Conservation (phyloP, 1,140 invertebrate genomes). For the Streblospio benedicti region DNA sequence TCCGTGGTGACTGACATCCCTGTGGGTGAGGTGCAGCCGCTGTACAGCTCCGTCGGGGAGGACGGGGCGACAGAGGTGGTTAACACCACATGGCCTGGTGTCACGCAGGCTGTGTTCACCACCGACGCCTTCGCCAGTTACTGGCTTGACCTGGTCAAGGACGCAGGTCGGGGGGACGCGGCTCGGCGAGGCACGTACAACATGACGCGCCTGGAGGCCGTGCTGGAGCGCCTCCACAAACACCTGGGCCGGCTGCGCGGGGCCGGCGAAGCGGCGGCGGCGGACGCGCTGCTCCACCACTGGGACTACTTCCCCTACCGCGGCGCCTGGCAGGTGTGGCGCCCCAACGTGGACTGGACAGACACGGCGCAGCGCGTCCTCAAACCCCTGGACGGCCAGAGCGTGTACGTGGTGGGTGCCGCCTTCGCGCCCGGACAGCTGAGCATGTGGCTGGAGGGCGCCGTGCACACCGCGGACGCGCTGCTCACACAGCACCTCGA, state of each 20-base stretch:
- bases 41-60: too few species aligned
- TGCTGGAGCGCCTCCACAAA: too few species aligned
- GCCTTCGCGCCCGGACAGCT: neutral
- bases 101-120: neutral
- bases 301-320: neutral
- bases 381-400: neutral
- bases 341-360: neutral
- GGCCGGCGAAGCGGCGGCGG: too few species aligned
- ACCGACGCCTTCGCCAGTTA: neutral
- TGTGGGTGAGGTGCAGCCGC: too few species aligned
- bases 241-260: too few species aligned
- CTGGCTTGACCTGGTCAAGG: neutral
- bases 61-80: neutral
- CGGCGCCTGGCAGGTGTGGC: conserved; percentile 3
- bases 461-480: neutral
- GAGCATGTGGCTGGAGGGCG: neutral
- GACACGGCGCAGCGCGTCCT: neutral
- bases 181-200: too few species aligned
- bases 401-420: neutral
- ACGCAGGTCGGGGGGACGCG: too few species aligned
- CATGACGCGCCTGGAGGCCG: too few species aligned
- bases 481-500: too few species aligned
- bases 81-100: neutral
- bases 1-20: too few species aligned
- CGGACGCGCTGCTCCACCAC: neutral